Evolutionary conservation across 2,797 vertebrate species (phyloP).

Genomic region (Glyptemys insculpta): DNA sequence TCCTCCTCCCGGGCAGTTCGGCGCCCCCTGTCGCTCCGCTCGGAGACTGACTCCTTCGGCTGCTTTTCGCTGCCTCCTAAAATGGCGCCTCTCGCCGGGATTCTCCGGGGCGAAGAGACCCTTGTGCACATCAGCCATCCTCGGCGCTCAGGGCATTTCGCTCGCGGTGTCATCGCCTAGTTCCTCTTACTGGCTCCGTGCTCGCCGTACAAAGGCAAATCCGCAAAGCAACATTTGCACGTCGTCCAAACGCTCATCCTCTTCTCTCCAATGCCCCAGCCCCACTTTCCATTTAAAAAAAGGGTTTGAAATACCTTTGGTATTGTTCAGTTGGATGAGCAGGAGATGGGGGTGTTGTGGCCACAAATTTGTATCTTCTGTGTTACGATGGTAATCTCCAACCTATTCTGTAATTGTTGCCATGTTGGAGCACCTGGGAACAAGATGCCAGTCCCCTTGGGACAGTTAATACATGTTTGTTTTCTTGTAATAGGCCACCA

Average conservation of each 20-base stretch:
- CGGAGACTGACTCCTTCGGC: background rate
- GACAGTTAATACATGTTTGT: background rate
- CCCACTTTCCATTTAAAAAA: background rate
- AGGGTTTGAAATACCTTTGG: background rate
- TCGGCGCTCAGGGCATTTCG: background rate
- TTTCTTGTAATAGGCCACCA: background rate
- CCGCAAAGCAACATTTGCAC: no score
- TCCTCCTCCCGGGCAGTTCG: constrained; percentile 7
- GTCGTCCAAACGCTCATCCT: no score
- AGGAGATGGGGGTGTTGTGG: background rate
- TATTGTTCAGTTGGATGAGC: background rate
- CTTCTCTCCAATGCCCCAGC: background rate
- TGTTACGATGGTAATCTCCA: background rate
- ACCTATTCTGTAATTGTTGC: background rate
- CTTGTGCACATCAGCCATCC: background rate
- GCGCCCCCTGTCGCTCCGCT: constrained; percentile 23
- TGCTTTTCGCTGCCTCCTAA: constrained; percentile 61
- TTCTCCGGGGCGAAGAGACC: constrained; percentile 12
- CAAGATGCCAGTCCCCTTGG: background rate
- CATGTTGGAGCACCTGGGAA: background rate
- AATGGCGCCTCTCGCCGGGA: constrained; percentile 73
- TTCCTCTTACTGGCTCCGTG: no score
- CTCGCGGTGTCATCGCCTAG: background rate
- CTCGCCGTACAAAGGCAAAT: background rate
- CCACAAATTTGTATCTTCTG: background rate